phyloP scores from a whole-genome alignment of 2,113 vertebrate species.

The Balaeniceps rex region DNA sequence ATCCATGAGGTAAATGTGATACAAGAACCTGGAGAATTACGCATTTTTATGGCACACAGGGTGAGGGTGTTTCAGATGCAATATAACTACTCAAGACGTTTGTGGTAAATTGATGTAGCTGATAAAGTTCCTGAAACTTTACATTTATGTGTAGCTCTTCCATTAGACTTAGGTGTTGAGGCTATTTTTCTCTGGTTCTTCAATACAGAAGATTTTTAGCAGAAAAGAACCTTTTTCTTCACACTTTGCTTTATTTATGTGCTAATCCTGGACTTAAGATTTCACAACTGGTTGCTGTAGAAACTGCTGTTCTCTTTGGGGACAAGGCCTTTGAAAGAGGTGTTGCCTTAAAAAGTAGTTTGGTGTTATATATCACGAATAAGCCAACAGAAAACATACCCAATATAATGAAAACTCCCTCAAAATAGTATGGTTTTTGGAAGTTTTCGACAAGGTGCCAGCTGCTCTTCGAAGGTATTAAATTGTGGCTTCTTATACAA shows the following conservation, averaged over 20 bases:
- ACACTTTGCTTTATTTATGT: neutral
- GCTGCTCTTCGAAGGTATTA: neutral
- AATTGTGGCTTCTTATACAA: neutral
- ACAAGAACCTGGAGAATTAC: neutral
- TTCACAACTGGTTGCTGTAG: constrained; percentile 8
- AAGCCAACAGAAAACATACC: neutral
- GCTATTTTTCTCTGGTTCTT: neutral
- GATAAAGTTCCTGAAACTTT: neutral
- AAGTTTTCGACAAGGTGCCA: neutral
- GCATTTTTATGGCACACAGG: neutral
- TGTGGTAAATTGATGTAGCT: neutral
- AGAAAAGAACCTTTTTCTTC: neutral
- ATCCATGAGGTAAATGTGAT: neutral
- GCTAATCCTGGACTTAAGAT: neutral
- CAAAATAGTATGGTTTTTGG: neutral
- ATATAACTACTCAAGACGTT: neutral
- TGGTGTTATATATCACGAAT: neutral
- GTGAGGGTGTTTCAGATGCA: neutral
- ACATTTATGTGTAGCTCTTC: neutral
- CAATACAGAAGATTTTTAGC: neutral
- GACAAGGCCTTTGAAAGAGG: neutral
- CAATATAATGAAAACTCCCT: neutral
- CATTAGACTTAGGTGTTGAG: neutral
- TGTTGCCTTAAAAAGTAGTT: neutral
- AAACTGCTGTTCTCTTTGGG: neutral